phyloP scores from a whole-genome alignment of 2,888 invertebrate genomes.

The Halocaridina rubra region DNA sequence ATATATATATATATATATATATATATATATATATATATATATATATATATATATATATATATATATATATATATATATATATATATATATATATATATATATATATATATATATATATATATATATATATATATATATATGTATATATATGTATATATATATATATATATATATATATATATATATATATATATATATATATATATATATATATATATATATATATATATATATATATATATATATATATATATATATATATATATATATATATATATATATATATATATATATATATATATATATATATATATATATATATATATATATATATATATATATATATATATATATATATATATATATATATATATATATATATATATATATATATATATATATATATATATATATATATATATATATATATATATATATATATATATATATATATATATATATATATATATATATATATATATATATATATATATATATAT shows the following conservation, averaged over 20 bases:
- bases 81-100: background rate
- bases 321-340: background rate
- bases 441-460: background rate
- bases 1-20: conserved; percentile 2
- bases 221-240: background rate
- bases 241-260: background rate
- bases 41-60: conserved; percentile 8
- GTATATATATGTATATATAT: background rate
- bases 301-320: background rate
- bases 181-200: background rate
- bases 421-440: background rate
- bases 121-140: conserved; percentile 8
- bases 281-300: background rate
- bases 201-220: background rate
- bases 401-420: background rate
- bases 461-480: background rate
- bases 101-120: conserved; percentile 8
- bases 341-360: background rate
- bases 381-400: background rate
- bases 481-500: background rate
- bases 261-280: background rate
- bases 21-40: background rate
- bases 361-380: background rate
- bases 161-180: background rate
- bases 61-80: background rate